Evolutionary conservation across 2,797 vertebrate genomes (phyloP).

Genomic region (Gila robusta): DNA sequence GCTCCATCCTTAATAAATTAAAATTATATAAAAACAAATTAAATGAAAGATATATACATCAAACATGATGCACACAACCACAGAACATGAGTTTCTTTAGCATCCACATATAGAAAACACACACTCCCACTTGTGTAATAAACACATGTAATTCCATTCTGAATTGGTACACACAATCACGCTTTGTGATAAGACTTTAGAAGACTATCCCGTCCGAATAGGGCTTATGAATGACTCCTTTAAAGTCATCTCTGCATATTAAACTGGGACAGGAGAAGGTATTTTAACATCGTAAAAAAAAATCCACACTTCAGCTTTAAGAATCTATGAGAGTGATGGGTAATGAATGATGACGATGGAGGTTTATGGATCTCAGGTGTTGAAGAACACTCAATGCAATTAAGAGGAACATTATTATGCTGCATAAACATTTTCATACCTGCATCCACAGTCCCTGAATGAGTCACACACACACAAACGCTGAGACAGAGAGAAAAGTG

Average conservation of each 20-base stretch:
- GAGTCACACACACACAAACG: constrained; percentile 37
- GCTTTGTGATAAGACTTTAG: not conserved
- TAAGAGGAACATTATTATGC: constrained; percentile 43
- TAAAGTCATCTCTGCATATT: constrained; percentile 9
- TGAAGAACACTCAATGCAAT: constrained; percentile 38
- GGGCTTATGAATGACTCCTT: constrained; percentile 6
- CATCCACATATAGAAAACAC: not conserved
- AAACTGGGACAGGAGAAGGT: not conserved
- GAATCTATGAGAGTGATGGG: constrained; percentile 12
- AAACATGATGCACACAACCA: no score
- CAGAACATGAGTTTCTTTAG: no score
- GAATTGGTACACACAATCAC: not conserved
- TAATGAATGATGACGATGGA: constrained; percentile 34
- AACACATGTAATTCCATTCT: not conserved
- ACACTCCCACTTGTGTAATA: no score
- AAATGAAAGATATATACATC: no score
- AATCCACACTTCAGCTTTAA: not conserved
- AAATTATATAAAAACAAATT: no score
- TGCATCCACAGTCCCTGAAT: constrained; percentile 37
- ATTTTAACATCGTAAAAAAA: constrained; percentile 16
- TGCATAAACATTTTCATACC: constrained; percentile 47
- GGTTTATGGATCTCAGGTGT: constrained; percentile 51
- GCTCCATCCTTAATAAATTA: no score
- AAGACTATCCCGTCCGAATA: not conserved
- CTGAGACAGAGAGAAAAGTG: constrained; percentile 37